phyloP scores from a whole-genome alignment of 2,113 vertebrate species.

The Erythrolamprus reginae region DNA sequence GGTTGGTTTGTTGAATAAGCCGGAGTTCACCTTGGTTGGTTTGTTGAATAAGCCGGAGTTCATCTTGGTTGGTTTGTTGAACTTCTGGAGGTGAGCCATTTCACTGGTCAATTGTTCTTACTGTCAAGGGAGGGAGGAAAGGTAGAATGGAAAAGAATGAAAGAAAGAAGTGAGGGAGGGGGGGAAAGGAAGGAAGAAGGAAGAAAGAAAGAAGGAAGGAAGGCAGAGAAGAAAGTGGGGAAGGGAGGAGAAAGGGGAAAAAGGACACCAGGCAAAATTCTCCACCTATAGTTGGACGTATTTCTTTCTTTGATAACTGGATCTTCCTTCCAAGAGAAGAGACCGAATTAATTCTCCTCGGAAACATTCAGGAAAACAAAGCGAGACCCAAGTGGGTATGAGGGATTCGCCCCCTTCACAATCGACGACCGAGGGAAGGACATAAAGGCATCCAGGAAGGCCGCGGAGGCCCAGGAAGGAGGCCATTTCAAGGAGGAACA shows the following conservation, averaged over 20 bases:
- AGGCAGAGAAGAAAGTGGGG: too few relatives aligned
- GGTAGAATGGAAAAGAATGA: too few relatives aligned
- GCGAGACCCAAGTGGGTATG: not conserved
- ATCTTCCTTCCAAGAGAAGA: not conserved
- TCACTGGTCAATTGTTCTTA: too few relatives aligned
- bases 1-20: not conserved
- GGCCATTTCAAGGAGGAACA: constrained; percentile 28
- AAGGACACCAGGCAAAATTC: not conserved
- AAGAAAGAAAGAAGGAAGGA: too few relatives aligned
- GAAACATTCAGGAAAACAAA: not conserved
- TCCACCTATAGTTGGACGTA: too few relatives aligned
- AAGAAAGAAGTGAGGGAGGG: too few relatives aligned
- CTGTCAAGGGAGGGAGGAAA: too few relatives aligned
- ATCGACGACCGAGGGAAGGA: not conserved
- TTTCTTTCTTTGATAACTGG: not conserved
- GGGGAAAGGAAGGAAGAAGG: too few relatives aligned
- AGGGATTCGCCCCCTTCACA: constrained; percentile 39
- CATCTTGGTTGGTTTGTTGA: too few relatives aligned
- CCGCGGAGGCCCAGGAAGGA: constrained; percentile 24
- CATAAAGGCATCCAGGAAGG: not conserved
- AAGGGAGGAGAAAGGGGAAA: not conserved
- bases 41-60: too few relatives aligned
- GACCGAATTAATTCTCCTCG: not conserved
- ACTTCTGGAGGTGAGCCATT: too few relatives aligned
- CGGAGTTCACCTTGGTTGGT: not conserved